Base-by-base conservation (phyloP, 2,888 invertebrate species). In the Liodrosophila aerea region DNA sequence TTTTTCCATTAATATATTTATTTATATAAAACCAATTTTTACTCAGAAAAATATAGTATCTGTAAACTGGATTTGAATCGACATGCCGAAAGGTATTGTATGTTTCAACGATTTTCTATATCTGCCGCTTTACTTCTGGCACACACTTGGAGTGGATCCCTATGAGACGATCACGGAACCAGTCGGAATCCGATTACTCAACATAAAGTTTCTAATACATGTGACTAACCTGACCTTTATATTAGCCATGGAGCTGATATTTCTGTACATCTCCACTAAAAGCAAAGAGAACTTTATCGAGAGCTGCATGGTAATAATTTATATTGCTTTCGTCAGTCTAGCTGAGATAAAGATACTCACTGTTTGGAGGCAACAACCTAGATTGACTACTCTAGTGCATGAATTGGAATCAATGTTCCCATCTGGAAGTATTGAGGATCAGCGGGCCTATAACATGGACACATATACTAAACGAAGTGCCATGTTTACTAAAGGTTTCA, bases 351-450 rank as follows among this genome's bases (percentile, higher is more conserved):
- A 68, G 44, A 64, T 64, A 15, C 0, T 60, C 0, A 64, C 40
- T 7, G 71, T 64, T 5, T 51, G 46, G 60, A 12, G 13, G 40
- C 60, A 60, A 8, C 82, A 74, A 7, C 4, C 59, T 0, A 54
- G 54, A 4, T 22, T 87, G 11, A 74, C 61, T 0, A 15, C 47
- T 0, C 40, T 87, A 4, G 68, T 87, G 13, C 39, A 50, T 0
- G 57, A 75, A 13, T 41, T 88, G 51, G 61, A 73, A 0, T 15
- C 50, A 1, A 50, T 86, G 3, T 86, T 76, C 52, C 88, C 88
- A 3, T 1, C 45, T 0, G 0, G 16, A 0, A 22, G 12, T 2
- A 8, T 8, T 0, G 13, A 7, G n/a, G 43, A 56, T 8, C 66
- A 76, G 27, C 59, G 66, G 12, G 18, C 53, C 3, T 78, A 76